Base-by-base conservation (phyloP, 2,888 invertebrate genomes). In the Cosmorhoe ocellata region DNA sequence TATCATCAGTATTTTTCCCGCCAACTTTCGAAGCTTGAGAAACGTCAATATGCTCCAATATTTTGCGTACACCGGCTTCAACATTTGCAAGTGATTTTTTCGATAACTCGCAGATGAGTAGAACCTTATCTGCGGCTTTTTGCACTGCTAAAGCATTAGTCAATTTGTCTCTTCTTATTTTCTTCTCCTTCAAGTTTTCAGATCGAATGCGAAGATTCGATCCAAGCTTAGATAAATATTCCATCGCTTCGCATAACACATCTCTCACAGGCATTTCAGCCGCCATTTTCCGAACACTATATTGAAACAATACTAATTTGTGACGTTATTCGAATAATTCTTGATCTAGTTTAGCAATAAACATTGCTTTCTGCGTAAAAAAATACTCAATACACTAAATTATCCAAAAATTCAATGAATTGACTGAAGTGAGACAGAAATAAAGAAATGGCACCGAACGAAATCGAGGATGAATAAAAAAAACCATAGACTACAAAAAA, bases 11-110 rank as follows among this genome's bases (percentile, higher is more conserved):
- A 6, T 57, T 43, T 10, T 71, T 73, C 67, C 71, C 75, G 73
- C 72, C 74, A 68, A 57, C 53, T 36, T 44, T 58, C 1, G 71
- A 56, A 22, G 64, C 58, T 56, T 84, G 79, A 27, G 71, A 61
- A 11, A 59, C 63, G 38, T 73, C 69, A 55, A 86, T 66, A 43
- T 66, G 55, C n/a, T 71, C 66, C 41, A 83, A 63, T 50, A 84
- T 70, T 59, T 74, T 80, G 51, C 79, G 78, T 9, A 90, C 77
- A 41, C 82, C 82, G 51, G 59, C 64, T 63, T 89, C 89, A 1
- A 91, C 89, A 66, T 85, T 89, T 30, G 81, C 79, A 7, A 90
- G 74, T 0, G 90, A 89, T 63, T 84, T 87, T 69, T 84, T 89
- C 32, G 90, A 90, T 57, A 90, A 71, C 62, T 88, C 80, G 63